Conservation (phyloP, 2,113 vertebrate species). For the Hippocampus comes region DNA sequence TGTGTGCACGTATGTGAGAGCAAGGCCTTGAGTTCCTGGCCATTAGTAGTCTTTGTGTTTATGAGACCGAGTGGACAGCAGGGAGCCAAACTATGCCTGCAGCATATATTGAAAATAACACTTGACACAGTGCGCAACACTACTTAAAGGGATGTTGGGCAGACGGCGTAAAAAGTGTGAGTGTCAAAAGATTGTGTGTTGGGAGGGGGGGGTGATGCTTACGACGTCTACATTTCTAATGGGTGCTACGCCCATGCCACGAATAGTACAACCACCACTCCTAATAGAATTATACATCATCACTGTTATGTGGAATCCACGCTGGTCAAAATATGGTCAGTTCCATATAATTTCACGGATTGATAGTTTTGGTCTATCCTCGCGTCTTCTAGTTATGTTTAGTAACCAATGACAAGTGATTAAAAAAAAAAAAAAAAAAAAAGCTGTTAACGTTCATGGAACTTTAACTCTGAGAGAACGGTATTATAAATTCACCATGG, state of each 20-base stretch:
- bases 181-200: too few relatives aligned
- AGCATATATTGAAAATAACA: not conserved
- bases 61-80: not conserved
- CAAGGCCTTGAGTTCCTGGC: not conserved
- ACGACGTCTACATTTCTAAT: too few relatives aligned
- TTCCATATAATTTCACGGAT: not conserved
- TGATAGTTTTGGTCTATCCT: not conserved
- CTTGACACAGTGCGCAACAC: not conserved
- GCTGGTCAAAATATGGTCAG: not conserved
- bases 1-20: slow-evolving; percentile 6
- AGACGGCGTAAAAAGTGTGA: too few relatives aligned
- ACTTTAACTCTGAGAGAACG: too few relatives aligned
- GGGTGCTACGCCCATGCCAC: too few relatives aligned
- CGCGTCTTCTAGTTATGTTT: not conserved
- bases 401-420: too few relatives aligned
- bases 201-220: too few relatives aligned
- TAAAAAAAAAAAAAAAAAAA: not conserved
- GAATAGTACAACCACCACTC: not conserved
- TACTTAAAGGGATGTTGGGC: not conserved
- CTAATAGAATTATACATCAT: not conserved
- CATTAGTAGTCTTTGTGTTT: not conserved
- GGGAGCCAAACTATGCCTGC: not conserved
- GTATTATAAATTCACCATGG: too few relatives aligned
- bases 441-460: not conserved
- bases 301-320: not conserved